phyloP scores from a whole-genome alignment of 2,797 vertebrate species.

The Fundulus diaphanus region DNA sequence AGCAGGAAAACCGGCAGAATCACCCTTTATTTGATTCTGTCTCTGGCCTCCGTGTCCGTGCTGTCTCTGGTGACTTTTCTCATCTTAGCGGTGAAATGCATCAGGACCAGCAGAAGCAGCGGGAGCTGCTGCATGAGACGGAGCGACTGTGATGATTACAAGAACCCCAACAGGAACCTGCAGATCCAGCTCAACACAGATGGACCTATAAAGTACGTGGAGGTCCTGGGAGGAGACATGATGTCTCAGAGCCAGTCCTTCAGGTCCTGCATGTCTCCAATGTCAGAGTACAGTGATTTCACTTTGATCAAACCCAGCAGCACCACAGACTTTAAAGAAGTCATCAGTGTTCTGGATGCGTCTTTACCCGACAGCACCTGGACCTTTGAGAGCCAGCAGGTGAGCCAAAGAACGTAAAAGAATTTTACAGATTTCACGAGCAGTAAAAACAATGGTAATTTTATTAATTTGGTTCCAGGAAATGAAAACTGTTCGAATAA shows the following conservation, averaged over 20 bases:
- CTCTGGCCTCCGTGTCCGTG: conserved; percentile 71
- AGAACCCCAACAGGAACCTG: conserved; percentile 77
- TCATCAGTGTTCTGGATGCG: conserved; percentile 61
- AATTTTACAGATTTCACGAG: too few species aligned
- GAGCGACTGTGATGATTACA: conserved; percentile 65
- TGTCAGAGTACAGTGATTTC: conserved; percentile 80
- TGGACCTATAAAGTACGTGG: conserved; percentile 64
- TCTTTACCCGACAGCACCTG: conserved; percentile 76
- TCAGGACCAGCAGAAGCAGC: conserved; percentile 59
- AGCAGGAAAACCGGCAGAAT: conserved; percentile 64
- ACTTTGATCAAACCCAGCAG: conserved; percentile 75
- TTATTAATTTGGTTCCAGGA: too few species aligned
- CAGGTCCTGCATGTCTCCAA: conserved; percentile 78
- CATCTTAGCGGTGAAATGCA: conserved; percentile 72
- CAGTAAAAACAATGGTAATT: background rate
- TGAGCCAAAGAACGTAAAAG: too few species aligned
- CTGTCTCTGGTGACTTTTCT: conserved; percentile 73
- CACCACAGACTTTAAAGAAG: conserved; percentile 32
- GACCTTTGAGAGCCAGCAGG: conserved; percentile 78
- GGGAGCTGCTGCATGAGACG: conserved; percentile 67
- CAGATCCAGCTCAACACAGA: conserved; percentile 44
- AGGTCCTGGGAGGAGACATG: conserved; percentile 80
- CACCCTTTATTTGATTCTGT: conserved; percentile 72
- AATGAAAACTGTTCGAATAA: background rate
- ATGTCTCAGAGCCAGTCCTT: conserved; percentile 80